A percentile compares a stretch with the other conserved stretches of the same genome.
Evolutionary conservation across 1,140 invertebrate species (phyloP).

Genomic region (Galleria mellonella): DNA sequence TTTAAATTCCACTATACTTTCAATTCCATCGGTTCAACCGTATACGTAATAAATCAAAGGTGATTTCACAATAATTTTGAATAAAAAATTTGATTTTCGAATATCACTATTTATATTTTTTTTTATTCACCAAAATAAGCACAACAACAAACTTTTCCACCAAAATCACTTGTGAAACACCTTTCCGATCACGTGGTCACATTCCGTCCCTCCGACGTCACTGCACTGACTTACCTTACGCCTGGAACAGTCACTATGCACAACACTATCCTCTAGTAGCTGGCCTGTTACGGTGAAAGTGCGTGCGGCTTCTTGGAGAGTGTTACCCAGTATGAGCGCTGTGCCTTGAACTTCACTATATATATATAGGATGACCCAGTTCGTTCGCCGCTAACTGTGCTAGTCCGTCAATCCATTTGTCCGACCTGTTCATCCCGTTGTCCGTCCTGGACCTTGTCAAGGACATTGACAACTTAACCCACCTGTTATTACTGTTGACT

Average conservation of each 20-base stretch:
- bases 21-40: no score
- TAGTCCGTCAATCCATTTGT: slow-evolving; percentile 46
- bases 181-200: not conserved
- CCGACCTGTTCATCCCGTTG: slow-evolving; percentile 61
- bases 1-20: no score
- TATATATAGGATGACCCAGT: slow-evolving; percentile 72
- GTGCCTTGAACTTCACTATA: slow-evolving; percentile 70
- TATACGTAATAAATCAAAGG: no score
- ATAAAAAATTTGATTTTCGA: no score
- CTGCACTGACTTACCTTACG: slow-evolving; percentile 42
- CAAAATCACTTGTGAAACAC: slow-evolving; percentile 24
- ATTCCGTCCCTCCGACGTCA: not conserved
- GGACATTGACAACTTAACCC: slow-evolving; percentile 23
- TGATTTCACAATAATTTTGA: no score
- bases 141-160: slow-evolving; percentile 15
- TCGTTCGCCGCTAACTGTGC: slow-evolving; percentile 56
- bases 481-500: no score
- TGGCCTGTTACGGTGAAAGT: slow-evolving; percentile 52
- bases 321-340: slow-evolving; percentile 65
- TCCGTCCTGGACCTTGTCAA: slow-evolving; percentile 41
- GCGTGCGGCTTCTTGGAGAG: slow-evolving; percentile 58
- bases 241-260: slow-evolving; percentile 55
- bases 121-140: not conserved
- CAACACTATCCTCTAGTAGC: slow-evolving; percentile 50
- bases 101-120: no score